Evolutionary conservation across 2,797 vertebrate genomes (phyloP), one percentile per base, ranked within the genome.

Genomic region (Sebastolobus altivelis): DNA sequence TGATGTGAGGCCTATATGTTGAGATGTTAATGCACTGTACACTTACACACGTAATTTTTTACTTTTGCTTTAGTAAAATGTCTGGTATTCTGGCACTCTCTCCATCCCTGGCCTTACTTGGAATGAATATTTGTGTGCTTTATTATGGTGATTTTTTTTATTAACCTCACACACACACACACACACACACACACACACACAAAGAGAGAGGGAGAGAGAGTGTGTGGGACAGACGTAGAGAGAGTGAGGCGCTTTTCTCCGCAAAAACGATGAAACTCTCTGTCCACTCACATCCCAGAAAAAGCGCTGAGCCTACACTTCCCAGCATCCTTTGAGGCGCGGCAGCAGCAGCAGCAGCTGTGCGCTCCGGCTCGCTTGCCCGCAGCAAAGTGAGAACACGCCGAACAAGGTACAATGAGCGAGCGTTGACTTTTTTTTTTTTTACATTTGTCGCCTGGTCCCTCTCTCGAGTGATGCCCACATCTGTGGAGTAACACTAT

Each of bases 311-410:
- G 87, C 68, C 96, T 96, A 91, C 95, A 94, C 16, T 84, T 87
- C 96, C 96, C 96, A 94, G 43, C 62, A 83, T 94, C 11, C 95
- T 87, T 72, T 37, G 88, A 18, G 84, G 81, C 75, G 72, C 72
- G 75, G 88, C 87, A 83, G 91, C 87, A 82, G 91, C 88, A 86
- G 88, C 90, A 82, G 91, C 88, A 86, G 88, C 90, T 91, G 91
- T 86, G 88, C 85, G 87, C 88, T 88, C 61, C 18, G 1, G 40
- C 59, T 29, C 60, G 85, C 85, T 92, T 59, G 88, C 88, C 91
- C 90, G 89, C 92, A 89, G 93, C 87, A 86, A 93, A 92, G 89
- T 91, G 92, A 93, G 85, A 94, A 94, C 83, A 90, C 89, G 89
- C 85, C 79, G 25, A 89, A 90, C 84, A 80, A 93, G 92, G 84